Percentiles rank a stretch among this genome's conserved stretches.
These are phyloP conservation scores for Erythrolamprus reginae DNA, from an alignment of 2,113 vertebrate species.

Conservation along the genomic window DNA sequence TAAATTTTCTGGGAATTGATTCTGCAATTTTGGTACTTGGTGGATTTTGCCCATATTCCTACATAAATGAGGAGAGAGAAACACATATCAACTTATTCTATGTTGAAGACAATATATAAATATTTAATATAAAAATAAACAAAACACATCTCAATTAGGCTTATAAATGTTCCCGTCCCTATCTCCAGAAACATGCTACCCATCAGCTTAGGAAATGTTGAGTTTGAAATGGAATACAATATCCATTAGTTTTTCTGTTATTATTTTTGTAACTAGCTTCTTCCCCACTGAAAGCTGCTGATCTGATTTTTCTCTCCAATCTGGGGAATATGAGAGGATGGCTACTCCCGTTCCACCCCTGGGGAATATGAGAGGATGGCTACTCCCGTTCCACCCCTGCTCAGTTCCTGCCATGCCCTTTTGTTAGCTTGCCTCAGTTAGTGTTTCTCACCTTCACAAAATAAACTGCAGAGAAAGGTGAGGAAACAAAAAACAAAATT, in stretches of 20 bases:
- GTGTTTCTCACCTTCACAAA: not conserved
- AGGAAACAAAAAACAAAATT: not conserved
- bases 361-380: no score
- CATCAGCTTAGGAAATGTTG: not conserved
- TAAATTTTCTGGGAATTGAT: no score
- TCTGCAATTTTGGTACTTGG: no score
- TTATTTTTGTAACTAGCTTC: not conserved
- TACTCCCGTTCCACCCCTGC: not conserved
- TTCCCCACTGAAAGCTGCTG: not conserved
- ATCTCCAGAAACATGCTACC: not conserved
- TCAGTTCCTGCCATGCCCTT: not conserved
- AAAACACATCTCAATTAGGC: not conserved
- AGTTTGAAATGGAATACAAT: not conserved
- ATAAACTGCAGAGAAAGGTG: not conserved
- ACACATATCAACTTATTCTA: no score
- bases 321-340: not conserved
- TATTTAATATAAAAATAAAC: not conserved
- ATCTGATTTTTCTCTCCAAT: not conserved
- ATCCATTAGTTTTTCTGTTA: not conserved
- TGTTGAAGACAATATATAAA: no score
- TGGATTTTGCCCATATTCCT: slow-evolving; percentile 36
- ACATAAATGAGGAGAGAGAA: not conserved
- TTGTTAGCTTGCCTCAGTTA: not conserved
- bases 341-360: no score
- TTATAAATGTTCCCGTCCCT: not conserved